Base-by-base conservation (phyloP, 1,140 invertebrate species). In the Drosophila burlai region DNA sequence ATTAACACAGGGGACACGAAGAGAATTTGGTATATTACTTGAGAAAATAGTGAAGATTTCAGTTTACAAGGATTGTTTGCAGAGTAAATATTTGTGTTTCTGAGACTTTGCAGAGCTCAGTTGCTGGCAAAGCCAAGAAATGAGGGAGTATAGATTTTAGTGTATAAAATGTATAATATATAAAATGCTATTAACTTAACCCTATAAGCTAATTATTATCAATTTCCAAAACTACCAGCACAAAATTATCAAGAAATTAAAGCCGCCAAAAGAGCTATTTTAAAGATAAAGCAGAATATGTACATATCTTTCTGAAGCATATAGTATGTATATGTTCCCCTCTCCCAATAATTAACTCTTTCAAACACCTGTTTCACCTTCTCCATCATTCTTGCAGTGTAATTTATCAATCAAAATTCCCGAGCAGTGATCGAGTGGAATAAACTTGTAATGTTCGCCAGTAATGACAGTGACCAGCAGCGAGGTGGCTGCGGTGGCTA, bases 371-470 rank as follows among this genome's bases (percentile, higher is more conserved):
- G 24, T 31, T 40, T 52, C 40, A 16, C 18, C 62, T 31, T 15
- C 36, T 29, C 36, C 24, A 26, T 18, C n/a, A 24, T 62, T 75
- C 42, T 60, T 15, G 11, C 74, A 67, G 74, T 78, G 74, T 78
- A 78, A 67, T 75, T 68, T 69, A 83, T 84, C 81, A 76, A 85
- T 84, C 69, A 83, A 85, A 73, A 81, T 81, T 85, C 82, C 78
- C 80, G 6, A 49, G 24, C 76, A 58, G 34, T 60, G 59, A 69
- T 77, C 60, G 78, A 84, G 82, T 78, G 82, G 68, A 85, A 85
- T 84, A 85, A 84, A 84, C 82, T 84, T 63, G 68, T 46, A 81
- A 63, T 72, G 67, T 66, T 57, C 40, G 75, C 69, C 29, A 65
- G 58, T 57, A 61, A 59, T 47, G 26, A 50, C 18, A 40, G 24